phyloP scores from a whole-genome alignment of 2,113 vertebrate species.

The Sigmodon hispidus region DNA sequence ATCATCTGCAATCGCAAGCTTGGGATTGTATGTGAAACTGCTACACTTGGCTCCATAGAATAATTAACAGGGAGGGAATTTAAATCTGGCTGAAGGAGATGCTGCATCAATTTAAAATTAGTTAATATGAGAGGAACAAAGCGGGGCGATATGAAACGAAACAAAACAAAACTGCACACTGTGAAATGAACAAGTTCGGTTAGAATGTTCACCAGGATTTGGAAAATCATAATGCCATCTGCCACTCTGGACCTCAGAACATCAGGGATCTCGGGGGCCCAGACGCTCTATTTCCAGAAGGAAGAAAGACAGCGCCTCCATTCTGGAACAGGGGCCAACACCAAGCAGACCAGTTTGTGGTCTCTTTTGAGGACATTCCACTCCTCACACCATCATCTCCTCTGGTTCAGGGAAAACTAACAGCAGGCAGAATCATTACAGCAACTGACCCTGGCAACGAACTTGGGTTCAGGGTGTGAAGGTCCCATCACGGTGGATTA shows the following conservation, averaged over 20 bases:
- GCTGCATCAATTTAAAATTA: slow-evolving; percentile 57
- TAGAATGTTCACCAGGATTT: slow-evolving; percentile 80
- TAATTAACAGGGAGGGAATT: background rate
- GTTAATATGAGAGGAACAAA: slow-evolving; percentile 73
- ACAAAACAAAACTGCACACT: slow-evolving; percentile 69
- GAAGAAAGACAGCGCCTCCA: slow-evolving; percentile 69
- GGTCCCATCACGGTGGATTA: slow-evolving; percentile 73
- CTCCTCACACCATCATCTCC: background rate
- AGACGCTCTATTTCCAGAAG: slow-evolving; percentile 78
- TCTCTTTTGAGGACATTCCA: slow-evolving; percentile 70
- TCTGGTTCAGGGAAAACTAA: slow-evolving; percentile 75
- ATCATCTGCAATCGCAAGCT: background rate
- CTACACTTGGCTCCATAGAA: background rate
- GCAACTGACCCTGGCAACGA: slow-evolving; percentile 64
- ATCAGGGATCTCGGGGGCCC: slow-evolving; percentile 72
- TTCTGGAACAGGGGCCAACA: slow-evolving; percentile 66
- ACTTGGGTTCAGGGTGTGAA: slow-evolving; percentile 71
- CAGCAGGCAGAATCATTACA: slow-evolving; percentile 63
- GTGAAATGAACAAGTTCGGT: slow-evolving; percentile 81
- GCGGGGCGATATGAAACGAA: slow-evolving; percentile 38
- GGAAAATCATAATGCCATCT: slow-evolving; percentile 81
- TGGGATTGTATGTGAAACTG: background rate
- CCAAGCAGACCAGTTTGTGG: slow-evolving; percentile 59
- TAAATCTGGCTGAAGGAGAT: slow-evolving; percentile 38
- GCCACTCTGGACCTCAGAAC: slow-evolving; percentile 18